Evolutionary conservation across 2,888 invertebrate species (phyloP), one percentile per base, ranked within the genome.

Genomic region (Onchidella celtica): DNA sequence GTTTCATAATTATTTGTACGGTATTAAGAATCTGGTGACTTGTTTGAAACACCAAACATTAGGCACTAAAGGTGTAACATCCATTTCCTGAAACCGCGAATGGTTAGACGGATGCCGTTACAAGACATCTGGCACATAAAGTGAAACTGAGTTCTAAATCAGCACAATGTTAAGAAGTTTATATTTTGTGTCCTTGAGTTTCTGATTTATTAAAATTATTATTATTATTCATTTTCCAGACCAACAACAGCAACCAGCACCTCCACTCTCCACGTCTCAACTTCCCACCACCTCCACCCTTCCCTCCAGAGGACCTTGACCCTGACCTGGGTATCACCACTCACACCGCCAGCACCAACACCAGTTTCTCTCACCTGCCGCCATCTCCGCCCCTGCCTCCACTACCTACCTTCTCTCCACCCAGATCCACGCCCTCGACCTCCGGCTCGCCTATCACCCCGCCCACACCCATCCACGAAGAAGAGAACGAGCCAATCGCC

Each of bases 251-350:
- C 61, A 61, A 24, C 11, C 72, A 34, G 11, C 59, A 24, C 29
- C 65, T 47, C 40, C 29, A 32, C 3, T 61, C 75, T 14, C 40
- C 81, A 14, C 38, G 47, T 9, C 24, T 57, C 3, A 36, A 36
- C 74, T 66, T 57, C 47, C 81, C 59, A n/a, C 68, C 80, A 17
- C 66, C 73, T n/a, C 68, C 80, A 29, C 63, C 69, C 6, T 34
- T 55, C 34, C 68, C 80, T 29, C 59, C 74, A 55, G 57, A 47
- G 47, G 61, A 3, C 38, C 21, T 14, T 24, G 72, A 61, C n/a
- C n/a, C n/a, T n/a, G n/a, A 3, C 17, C 27, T n/a, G 14, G 72
- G 3, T 11, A 34, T 70, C 27, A 17, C 29, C 69, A 61, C 74
- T 29, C n/a, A 72, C n/a, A 38, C 73, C 32, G 6, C 63, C 38